Conservation (phyloP, 2,113 vertebrate species). For the Forbesichthys papilliferus region DNA sequence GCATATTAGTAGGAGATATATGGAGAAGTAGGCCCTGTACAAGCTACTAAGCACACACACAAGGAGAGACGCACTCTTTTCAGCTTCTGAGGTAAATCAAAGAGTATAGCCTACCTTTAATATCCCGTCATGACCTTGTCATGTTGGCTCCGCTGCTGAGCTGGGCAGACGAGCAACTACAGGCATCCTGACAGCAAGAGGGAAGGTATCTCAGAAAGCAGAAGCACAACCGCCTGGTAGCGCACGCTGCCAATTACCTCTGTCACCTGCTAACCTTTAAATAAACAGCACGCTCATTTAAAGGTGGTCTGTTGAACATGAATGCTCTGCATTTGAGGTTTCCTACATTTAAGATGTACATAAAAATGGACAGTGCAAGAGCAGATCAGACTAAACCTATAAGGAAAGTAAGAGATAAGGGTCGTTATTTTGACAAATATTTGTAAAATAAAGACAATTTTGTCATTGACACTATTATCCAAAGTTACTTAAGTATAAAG, state of each 20-base stretch:
- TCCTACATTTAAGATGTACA: background rate
- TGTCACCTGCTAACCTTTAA: constrained; percentile 54
- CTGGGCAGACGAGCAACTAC: constrained; percentile 28
- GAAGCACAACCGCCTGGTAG: constrained; percentile 47
- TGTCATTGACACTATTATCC: no score
- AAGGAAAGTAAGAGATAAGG: background rate
- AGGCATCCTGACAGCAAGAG: constrained; percentile 37
- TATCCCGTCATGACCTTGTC: constrained; percentile 33
- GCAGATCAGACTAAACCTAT: background rate
- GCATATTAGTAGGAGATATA: no score
- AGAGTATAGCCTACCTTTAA: constrained; percentile 12
- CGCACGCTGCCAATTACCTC: constrained; percentile 66
- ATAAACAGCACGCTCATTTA: no score
- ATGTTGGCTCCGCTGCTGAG: constrained; percentile 18
- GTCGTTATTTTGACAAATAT: background rate
- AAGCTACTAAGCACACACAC: no score
- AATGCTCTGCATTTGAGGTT: no score
- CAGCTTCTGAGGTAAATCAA: background rate
- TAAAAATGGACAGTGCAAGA: background rate
- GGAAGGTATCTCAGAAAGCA: constrained; percentile 39
- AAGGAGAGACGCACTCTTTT: no score
- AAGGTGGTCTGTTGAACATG: no score
- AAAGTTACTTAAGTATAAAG: no score
- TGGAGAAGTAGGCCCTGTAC: no score
- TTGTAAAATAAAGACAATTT: no score